Evolutionary conservation across 2,888 invertebrate species (phyloP), one percentile per base, ranked within the genome.

Genomic region (Oxycera nigricornis): DNA sequence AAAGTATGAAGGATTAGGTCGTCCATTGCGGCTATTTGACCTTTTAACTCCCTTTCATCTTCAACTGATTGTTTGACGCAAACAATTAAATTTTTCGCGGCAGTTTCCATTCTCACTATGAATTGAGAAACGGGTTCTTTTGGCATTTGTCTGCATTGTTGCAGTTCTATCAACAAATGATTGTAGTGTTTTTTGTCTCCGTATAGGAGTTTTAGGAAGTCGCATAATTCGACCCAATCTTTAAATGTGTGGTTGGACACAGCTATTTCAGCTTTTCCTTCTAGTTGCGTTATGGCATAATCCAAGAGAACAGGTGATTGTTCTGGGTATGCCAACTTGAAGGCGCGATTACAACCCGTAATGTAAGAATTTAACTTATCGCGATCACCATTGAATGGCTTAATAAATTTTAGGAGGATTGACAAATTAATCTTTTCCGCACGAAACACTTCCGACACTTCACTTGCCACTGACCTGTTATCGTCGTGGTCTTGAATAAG

Each of bases 211-310:
- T 74, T 74, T 1, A 74, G 35, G 55, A 61, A 74, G 1, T 74
- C 52, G 22, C 68, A 68, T 35, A 74, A 9, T 11, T 68, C 35
- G 14, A n/a, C 6, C 70, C 72, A 72, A n/a, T 50, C 59, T 17
- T 28, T 20, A 24, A 75, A 72, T 20, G 52, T 28, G 35, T 57
- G 72, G 24, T 73, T 75, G 2, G 72, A n/a, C 11, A 61, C 61
- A 2, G 67, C 72, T 1, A 65, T 2, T 52, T 74, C 74, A 1
- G 74, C 74, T 52, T 74, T 74, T 20, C 72, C 74, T 20, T 68
- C 65, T 11, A 74, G 28, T 39, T 65, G 75, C 1, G 74, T 35
- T 31, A 31, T 72, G 1, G 55, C 31, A 17, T 62, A 74, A 17
- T 46, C 62, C 9, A 74, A 35, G 1, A 74, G 31, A 11, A 65